These are phyloP conservation scores for Halocynthia aurantium DNA, from an alignment of 23 tunicate species.

Conservation along the genomic window DNA sequence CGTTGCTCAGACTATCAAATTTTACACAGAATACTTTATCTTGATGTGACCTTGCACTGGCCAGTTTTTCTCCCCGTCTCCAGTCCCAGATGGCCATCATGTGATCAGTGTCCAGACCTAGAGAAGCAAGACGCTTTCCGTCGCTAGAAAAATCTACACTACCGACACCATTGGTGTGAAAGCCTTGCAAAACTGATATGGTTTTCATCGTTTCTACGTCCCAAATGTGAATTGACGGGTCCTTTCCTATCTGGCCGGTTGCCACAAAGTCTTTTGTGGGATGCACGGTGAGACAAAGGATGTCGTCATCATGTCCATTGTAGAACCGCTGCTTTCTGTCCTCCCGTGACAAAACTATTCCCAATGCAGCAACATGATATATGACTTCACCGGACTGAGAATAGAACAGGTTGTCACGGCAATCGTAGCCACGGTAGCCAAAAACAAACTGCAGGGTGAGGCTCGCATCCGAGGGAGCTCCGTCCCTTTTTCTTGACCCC, in stretches of 20 bases:
- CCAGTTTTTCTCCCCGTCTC: conserved; percentile 80
- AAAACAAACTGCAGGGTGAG: conserved; percentile 59
- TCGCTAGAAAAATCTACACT: conserved; percentile 85
- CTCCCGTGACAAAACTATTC: conserved; percentile 45
- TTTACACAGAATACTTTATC: conserved; percentile 78
- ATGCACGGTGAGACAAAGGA: conserved; percentile 75
- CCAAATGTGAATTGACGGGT: conserved; percentile 87
- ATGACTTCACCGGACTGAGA: conserved; percentile 65
- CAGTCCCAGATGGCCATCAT: conserved; percentile 96
- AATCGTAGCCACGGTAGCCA: conserved; percentile 96
- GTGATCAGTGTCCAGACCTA: conserved; percentile 95
- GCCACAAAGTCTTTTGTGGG: conserved; percentile 86
- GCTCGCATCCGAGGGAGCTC: conserved; percentile 39
- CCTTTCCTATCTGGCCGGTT: conserved; percentile 88
- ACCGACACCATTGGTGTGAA: conserved; percentile 82
- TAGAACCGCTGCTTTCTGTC: conserved; percentile 63
- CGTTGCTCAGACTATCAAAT: conserved; percentile 37
- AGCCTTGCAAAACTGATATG: conserved; percentile 73
- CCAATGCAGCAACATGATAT: conserved; percentile 95
- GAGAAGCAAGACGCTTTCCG: conserved; percentile 85
- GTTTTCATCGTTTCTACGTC: conserved; percentile 55
- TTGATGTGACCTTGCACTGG: conserved; percentile 73
- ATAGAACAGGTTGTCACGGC: conserved; percentile 94
- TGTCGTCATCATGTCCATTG: conserved; percentile 94
- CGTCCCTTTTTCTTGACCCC: conserved; percentile 31